phyloP scores from a whole-genome alignment of 2,113 vertebrate species.

The Lota lota region DNA sequence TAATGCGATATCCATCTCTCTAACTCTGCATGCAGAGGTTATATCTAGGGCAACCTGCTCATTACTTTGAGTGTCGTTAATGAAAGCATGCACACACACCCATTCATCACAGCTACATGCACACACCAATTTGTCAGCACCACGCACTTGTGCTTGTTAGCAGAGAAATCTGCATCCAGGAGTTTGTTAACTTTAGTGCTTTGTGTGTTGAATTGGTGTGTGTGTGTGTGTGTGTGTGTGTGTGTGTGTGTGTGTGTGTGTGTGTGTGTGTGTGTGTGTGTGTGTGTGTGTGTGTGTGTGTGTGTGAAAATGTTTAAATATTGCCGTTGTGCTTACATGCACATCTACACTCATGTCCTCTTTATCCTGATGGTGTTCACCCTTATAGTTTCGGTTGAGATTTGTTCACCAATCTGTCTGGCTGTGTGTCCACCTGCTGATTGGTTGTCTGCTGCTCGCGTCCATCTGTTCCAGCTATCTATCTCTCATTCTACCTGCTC shows the following conservation, averaged over 20 bases:
- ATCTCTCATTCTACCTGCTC: conserved; percentile 23
- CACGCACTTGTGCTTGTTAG: conserved; percentile 64
- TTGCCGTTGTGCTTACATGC: not conserved
- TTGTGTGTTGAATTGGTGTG: conserved; percentile 1
- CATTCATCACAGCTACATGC: conserved; percentile 58
- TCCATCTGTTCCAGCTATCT: conserved; percentile 23
- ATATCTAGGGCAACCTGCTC: conserved; percentile 63
- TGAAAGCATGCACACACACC: conserved; percentile 45
- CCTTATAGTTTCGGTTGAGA: not conserved
- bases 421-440: conserved; percentile 10
- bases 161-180: conserved; percentile 55
- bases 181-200: conserved; percentile 41
- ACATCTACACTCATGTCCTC: too few species aligned
- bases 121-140: conserved; percentile 61
- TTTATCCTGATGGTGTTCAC: too few species aligned
- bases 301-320: not conserved
- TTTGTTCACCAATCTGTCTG: not conserved
- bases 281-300: not conserved
- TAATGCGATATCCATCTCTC: conserved; percentile 51
- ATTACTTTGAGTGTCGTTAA: conserved; percentile 72
- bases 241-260: not conserved
- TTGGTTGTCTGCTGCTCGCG: conserved; percentile 4
- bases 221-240: not conserved
- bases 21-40: conserved; percentile 55
- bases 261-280: not conserved